These are phyloP conservation scores for Xylota segnis DNA, from an alignment of 2,888 invertebrate genomes.

Conservation along the genomic window DNA sequence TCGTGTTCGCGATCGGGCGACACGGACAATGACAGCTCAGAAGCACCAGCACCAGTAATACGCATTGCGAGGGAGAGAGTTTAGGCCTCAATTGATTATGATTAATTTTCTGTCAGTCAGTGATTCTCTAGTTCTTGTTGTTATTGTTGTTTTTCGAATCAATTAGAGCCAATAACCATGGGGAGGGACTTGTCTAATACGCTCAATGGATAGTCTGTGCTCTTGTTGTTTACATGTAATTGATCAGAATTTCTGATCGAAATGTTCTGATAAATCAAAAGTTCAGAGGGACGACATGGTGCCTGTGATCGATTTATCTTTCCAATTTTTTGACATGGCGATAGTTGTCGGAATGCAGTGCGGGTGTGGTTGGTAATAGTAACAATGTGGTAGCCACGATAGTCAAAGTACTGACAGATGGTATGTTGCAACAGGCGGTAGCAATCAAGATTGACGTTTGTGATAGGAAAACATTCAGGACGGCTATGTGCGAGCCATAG, in stretches of 20 bases:
- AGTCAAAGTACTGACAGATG: not conserved
- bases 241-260: slow-evolving; percentile 63
- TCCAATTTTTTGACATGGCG: slow-evolving; percentile 32
- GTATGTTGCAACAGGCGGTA: not conserved
- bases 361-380: not conserved
- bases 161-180: slow-evolving; percentile 69
- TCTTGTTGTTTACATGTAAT: slow-evolving; percentile 60
- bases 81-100: slow-evolving; percentile 70
- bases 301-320: slow-evolving; percentile 58
- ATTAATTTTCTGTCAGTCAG: slow-evolving; percentile 71
- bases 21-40: slow-evolving; percentile 46
- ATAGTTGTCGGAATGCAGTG: slow-evolving; percentile 16
- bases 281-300: slow-evolving; percentile 32
- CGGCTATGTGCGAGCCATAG: too few relatives aligned
- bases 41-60: too few relatives aligned
- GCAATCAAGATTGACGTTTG: slow-evolving; percentile 3
- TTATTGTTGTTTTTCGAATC: slow-evolving; percentile 28
- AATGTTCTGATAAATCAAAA: slow-evolving; percentile 62
- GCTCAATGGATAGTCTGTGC: slow-evolving; percentile 59
- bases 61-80: slow-evolving; percentile 43
- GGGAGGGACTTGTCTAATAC: slow-evolving; percentile 36
- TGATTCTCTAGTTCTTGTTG: slow-evolving; percentile 20
- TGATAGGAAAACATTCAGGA: not conserved
- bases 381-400: not conserved
- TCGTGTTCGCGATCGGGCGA: slow-evolving; percentile 50